Conservation (phyloP, 1,140 invertebrate genomes). For the Bicyclus anynana region DNA sequence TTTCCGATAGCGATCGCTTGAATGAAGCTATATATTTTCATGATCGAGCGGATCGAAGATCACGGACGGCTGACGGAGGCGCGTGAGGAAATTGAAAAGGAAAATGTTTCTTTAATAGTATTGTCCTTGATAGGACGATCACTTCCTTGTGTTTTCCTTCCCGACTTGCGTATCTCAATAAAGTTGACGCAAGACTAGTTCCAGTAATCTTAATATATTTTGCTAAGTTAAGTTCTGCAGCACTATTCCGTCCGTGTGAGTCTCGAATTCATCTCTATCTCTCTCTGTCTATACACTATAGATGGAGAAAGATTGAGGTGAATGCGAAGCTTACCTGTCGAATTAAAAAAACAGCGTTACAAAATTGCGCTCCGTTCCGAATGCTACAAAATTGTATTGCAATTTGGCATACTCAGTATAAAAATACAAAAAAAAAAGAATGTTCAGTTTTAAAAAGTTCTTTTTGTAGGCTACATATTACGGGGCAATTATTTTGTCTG, state of each 20-base stretch:
- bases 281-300: too few relatives aligned
- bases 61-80: conserved; percentile 63
- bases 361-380: too few relatives aligned
- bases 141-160: conserved; percentile 40
- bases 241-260: too few relatives aligned
- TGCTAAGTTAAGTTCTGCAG: background rate
- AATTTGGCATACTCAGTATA: background rate
- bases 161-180: background rate
- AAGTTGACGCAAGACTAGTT: background rate
- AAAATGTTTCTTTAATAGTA: conserved; percentile 62
- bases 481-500: conserved; percentile 1
- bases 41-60: conserved; percentile 72
- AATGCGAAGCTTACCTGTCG: too few relatives aligned
- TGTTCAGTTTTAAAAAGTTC: too few relatives aligned
- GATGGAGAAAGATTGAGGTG: too few relatives aligned
- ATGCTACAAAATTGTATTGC: too few relatives aligned
- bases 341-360: too few relatives aligned
- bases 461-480: too few relatives aligned
- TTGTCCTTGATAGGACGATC: conserved; percentile 47
- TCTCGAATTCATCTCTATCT: too few relatives aligned
- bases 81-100: conserved; percentile 69
- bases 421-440: too few relatives aligned
- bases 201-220: background rate
- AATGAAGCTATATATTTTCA: conserved; percentile 76
- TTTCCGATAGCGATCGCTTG: conserved; percentile 70